These are phyloP conservation scores for Axea sp. DNA, from an alignment of 2,888 invertebrate species.

Conservation along the genomic window DNA sequence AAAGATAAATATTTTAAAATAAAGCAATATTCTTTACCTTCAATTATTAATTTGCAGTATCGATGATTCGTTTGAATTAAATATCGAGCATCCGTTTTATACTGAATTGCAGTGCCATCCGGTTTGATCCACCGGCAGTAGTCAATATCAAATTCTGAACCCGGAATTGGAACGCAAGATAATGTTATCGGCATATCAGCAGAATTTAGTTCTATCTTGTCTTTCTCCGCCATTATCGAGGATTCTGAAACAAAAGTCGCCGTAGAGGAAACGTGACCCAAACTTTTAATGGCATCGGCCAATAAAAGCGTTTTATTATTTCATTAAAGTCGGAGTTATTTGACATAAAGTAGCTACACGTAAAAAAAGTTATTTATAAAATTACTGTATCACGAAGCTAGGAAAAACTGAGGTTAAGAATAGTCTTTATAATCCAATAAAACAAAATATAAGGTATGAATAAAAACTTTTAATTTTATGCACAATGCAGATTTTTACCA, in stretches of 20 bases:
- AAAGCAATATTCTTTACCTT: constrained; percentile 66
- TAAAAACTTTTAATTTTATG: no score
- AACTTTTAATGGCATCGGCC: constrained; percentile 43
- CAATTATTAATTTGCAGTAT: constrained; percentile 67
- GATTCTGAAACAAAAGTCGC: constrained; percentile 64
- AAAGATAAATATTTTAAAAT: no score
- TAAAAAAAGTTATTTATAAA: no score
- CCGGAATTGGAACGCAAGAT: constrained; percentile 67
- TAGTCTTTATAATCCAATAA: no score
- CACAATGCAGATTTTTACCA: no score
- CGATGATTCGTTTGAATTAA: constrained; percentile 49
- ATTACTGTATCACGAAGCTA: no score
- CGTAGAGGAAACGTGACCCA: constrained; percentile 26
- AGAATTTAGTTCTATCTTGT: constrained; percentile 51
- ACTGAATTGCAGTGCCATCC: constrained; percentile 70
- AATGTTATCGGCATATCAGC: constrained; percentile 57
- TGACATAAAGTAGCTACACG: constrained; percentile 14
- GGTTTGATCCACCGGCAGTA: constrained; percentile 75
- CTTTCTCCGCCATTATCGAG: constrained; percentile 63
- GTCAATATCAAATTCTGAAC: constrained; percentile 65
- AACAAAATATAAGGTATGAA: no score
- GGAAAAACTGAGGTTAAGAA: no score
- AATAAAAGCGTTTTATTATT: constrained; percentile 46
- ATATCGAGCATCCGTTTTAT: constrained; percentile 61
- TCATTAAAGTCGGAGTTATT: constrained; percentile 8